Percentiles rank a stretch among this genome's conserved stretches.
Evolutionary conservation across 2,888 invertebrate genomes (phyloP).

Genomic region (Polydrusus pterygomalis): DNA sequence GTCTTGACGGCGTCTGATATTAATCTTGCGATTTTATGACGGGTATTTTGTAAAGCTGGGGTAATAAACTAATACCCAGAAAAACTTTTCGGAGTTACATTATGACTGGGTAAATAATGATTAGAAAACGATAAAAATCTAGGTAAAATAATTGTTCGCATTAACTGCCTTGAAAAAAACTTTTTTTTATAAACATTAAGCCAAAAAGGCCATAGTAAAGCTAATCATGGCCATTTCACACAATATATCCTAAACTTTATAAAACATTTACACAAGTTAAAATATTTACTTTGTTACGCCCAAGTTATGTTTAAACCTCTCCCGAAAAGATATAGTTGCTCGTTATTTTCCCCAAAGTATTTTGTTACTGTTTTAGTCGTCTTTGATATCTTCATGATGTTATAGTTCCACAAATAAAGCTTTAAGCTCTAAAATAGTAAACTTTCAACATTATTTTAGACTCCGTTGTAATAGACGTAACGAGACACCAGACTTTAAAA

Average conservation of each 20-base stretch:
- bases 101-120: not conserved
- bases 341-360: constrained; percentile 4
- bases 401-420: constrained; percentile 6
- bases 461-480: constrained; percentile 18
- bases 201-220: too few relatives aligned
- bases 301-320: not conserved
- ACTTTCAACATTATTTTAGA: constrained; percentile 23
- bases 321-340: not conserved
- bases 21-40: constrained; percentile 14
- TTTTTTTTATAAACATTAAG: too few relatives aligned
- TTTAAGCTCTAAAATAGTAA: constrained; percentile 5
- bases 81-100: not conserved
- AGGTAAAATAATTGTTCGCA: too few relatives aligned
- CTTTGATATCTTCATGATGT: constrained; percentile 5
- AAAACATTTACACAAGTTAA: not conserved
- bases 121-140: not conserved
- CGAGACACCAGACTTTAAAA: constrained; percentile 10
- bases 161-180: too few relatives aligned
- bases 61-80: not conserved
- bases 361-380: not conserved
- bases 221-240: too few relatives aligned
- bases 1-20: constrained; percentile 48
- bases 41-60: not conserved
- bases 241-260: not conserved
- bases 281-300: not conserved